Percentiles rank a stretch among this genome's conserved stretches.
Evolutionary conservation across 2,797 vertebrate genomes (phyloP).

Genomic region (Schizopygopsis pylzovi): DNA sequence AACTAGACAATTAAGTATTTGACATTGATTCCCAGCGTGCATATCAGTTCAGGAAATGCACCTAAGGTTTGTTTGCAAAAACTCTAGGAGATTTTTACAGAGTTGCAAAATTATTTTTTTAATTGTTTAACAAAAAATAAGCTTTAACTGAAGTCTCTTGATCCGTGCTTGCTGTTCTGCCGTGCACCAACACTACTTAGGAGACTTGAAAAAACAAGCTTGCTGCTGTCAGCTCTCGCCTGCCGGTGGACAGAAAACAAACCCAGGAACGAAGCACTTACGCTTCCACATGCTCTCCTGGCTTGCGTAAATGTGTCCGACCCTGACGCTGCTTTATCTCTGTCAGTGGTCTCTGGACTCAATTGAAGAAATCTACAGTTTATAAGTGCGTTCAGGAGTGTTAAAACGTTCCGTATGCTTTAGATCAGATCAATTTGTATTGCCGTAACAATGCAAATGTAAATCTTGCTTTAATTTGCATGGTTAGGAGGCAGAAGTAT

Average conservation of each 20-base stretch:
- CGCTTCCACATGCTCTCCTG: slow-evolving; percentile 33
- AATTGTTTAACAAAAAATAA: slow-evolving; percentile 17
- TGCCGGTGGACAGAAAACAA: slow-evolving; percentile 54
- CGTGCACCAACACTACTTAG: not conserved
- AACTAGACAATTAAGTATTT: slow-evolving; percentile 25
- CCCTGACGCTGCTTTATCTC: slow-evolving; percentile 48
- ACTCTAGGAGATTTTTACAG: not conserved
- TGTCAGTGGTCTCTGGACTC: slow-evolving; percentile 31
- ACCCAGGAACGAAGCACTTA: slow-evolving; percentile 43
- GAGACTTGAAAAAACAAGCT: slow-evolving; percentile 35
- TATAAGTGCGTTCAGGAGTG: slow-evolving; percentile 47
- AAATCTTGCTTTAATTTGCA: slow-evolving; percentile 38
- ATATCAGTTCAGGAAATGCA: slow-evolving; percentile 3
- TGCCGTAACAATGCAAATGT: slow-evolving; percentile 18
- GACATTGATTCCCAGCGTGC: slow-evolving; percentile 41
- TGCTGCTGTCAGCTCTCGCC: slow-evolving; percentile 39
- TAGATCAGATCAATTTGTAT: slow-evolving; percentile 51
- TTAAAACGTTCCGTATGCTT: slow-evolving; percentile 48
- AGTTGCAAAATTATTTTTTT: slow-evolving; percentile 29
- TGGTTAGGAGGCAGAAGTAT: not conserved
- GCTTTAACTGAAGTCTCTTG: slow-evolving; percentile 9
- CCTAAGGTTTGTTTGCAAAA: slow-evolving; percentile 12
- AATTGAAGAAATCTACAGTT: slow-evolving; percentile 45
- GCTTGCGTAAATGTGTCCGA: slow-evolving; percentile 38
- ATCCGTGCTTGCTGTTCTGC: slow-evolving; percentile 1